Conservation (phyloP, 1,140 invertebrate genomes). For the Lepidostoma basale region DNA sequence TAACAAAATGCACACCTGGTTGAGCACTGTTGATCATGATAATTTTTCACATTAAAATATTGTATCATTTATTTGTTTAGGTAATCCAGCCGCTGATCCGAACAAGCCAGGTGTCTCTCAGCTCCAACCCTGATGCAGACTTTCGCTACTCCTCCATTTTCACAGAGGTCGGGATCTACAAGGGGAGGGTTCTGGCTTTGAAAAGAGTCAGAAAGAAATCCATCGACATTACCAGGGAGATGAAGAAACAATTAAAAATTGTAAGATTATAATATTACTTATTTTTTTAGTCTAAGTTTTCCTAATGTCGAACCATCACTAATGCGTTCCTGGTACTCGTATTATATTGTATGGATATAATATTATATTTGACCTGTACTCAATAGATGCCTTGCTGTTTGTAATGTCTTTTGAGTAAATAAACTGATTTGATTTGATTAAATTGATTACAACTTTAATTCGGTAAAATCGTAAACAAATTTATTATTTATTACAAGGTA, state of each 20-base stretch:
- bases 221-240: constrained; percentile 87
- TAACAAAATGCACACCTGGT: no score
- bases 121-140: constrained; percentile 83
- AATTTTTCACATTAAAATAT: no score
- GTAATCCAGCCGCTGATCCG: constrained; percentile 68
- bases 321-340: neutral
- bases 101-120: constrained; percentile 85
- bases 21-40: no score
- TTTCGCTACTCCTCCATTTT: constrained; percentile 86
- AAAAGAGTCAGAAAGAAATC: constrained; percentile 85
- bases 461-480: no score
- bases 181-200: constrained; percentile 81
- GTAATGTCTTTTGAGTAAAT: no score
- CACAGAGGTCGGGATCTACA: constrained; percentile 87
- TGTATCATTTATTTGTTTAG: constrained; percentile 42
- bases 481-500: no score
- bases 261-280: constrained; percentile 60
- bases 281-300: neutral
- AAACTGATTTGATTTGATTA: no score
- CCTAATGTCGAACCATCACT: no score
- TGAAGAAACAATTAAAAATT: constrained; percentile 95
- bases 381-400: no score
- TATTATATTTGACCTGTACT: no score
- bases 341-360: no score
- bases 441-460: no score